A percentile compares a stretch with the other conserved stretches of the same genome.
These are phyloP conservation scores for Harpagoxenus sublaevis DNA, from an alignment of 2,888 invertebrate species.

Conservation along the genomic window DNA sequence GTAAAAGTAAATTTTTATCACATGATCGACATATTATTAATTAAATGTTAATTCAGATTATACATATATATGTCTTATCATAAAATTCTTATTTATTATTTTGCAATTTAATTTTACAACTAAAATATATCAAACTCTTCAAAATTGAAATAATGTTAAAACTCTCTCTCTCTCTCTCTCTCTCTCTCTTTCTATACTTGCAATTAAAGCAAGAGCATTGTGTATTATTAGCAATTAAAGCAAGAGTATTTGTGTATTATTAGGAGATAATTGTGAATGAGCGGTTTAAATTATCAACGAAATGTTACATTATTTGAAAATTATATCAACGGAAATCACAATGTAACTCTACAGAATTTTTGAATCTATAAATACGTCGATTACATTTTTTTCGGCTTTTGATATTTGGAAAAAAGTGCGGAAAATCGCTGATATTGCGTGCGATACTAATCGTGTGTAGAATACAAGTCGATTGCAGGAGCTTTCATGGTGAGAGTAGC, in stretches of 20 bases:
- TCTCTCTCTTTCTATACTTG: too few species aligned
- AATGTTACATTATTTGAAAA: neutral
- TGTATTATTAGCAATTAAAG: too few species aligned
- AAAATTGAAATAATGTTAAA: neutral
- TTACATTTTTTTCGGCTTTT: neutral
- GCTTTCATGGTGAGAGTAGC: conserved; percentile 51
- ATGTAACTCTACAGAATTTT: neutral
- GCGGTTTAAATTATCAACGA: neutral
- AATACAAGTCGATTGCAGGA: neutral
- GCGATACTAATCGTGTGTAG: neutral
- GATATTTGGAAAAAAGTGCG: neutral
- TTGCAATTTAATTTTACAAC: neutral
- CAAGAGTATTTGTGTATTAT: neutral
- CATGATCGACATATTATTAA: neutral
- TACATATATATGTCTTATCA: neutral
- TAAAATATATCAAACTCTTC: neutral
- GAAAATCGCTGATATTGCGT: neutral
- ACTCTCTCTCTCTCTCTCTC: neutral
- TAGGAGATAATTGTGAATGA: neutral
- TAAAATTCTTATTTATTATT: neutral
- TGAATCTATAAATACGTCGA: neutral
- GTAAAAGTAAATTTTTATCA: neutral
- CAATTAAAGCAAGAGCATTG: too few species aligned
- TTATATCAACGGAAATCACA: neutral
- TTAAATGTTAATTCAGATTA: conserved; percentile 16